Evolutionary conservation across 35 echinoderm and acorn worm species (phyloP), one percentile per base, ranked within the genome.

Genomic region (Holothuria glaberrima): DNA sequence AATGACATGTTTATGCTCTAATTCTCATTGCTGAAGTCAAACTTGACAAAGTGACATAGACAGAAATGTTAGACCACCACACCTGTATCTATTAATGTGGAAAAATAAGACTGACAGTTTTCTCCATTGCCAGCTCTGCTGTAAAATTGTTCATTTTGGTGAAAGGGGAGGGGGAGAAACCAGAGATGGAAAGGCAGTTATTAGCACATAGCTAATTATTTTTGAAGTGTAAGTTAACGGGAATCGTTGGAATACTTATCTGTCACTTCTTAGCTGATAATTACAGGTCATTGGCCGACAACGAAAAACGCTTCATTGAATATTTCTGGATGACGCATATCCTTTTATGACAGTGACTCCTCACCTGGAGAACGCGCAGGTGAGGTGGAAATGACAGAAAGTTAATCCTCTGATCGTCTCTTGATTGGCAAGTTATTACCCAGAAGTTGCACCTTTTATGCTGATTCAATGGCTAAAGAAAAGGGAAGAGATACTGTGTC

Each of bases 161-260:
- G 50, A 54, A 54, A 54, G 50, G 50, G 50, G 50, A 14, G 50
- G 50, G 50, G 50, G 16, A 54, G 50, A 54, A 54, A 54, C 50
- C 5, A 9, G 50, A 54, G 50, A 54, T 41, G 34, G 9, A 75
- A 27, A 14, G 44, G 50, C 44, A 52, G 44, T 10, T 24, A 78
- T 78, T 48, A 50, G 44, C 74, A n/a, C 50, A 27, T 48, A 48
- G 38, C 74, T 78, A 78, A 78, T 78, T 78, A 78, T 78, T 78
- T 35, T 48, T 21, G 44, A 48, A 52, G 44, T 78, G 74, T 33
- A 78, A 27, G n/a, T 48, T 48, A 78, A n/a, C 44, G n/a, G 38
- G 36, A 78, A 29, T 78, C 26, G 50, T 48, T 48, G 50, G 33
- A 50, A 45, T 78, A 48, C 9, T 54, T 54, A 45, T 78, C 24